These are phyloP conservation scores for Syrista parreyssii DNA, from an alignment of 2,888 invertebrate species.

Conservation along the genomic window DNA sequence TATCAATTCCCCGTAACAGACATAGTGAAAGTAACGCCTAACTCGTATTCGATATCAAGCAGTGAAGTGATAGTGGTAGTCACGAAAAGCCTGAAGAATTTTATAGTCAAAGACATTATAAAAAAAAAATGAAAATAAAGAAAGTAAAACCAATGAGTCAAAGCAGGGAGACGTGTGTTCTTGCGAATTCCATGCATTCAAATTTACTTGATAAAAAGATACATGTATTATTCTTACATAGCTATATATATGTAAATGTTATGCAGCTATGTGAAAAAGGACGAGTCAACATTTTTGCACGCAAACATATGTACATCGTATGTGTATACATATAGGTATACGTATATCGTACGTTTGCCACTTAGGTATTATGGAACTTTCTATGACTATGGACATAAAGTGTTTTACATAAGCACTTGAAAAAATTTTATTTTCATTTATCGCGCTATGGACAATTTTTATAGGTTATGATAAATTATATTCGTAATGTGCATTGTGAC, in stretches of 20 bases:
- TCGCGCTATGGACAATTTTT: neutral
- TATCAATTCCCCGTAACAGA: neutral
- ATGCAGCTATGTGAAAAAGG: constrained; percentile 19
- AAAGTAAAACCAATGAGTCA: neutral
- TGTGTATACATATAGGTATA: neutral
- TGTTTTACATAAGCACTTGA: neutral
- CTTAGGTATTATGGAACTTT: neutral
- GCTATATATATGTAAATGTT: constrained; percentile 17
- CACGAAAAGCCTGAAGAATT: neutral
- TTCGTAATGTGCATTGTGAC: neutral
- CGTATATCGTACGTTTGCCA: neutral
- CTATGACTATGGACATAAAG: neutral
- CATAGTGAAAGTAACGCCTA: neutral
- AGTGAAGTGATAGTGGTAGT: neutral
- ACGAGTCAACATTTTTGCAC: neutral
- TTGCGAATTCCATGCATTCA: neutral
- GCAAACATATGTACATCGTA: neutral
- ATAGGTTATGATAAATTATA: neutral
- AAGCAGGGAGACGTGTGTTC: neutral
- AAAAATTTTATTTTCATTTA: neutral
- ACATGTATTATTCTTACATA: neutral
- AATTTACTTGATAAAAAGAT: neutral
- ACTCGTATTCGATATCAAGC: neutral
- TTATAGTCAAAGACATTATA: neutral
- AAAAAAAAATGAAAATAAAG: neutral